Evolutionary conservation across 1,140 invertebrate species (phyloP), one percentile per base, ranked within the genome.

Genomic region (Atta cephalotes): DNA sequence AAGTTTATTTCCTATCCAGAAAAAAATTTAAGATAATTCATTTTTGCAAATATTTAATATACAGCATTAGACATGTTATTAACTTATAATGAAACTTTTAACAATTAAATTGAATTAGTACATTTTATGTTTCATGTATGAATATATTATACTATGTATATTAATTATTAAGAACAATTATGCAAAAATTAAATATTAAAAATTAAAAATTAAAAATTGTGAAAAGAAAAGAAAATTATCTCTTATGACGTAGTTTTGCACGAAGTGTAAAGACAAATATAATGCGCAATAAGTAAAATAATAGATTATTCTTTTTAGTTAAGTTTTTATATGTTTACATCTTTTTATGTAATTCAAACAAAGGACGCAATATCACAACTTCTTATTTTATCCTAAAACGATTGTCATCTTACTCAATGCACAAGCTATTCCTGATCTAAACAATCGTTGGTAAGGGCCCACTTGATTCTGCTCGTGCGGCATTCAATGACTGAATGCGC

Each of bases 381-480:
- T 49, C 6, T n/a, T 49, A 56, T 25, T 70, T 21, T 25, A 45
- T 65, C 6, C 18, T 28, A 49, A 81, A 58, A n/a, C n/a, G 2
- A 25, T 0, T 12, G 10, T 39, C 14, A 31, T 68, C 45, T 45
- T 14, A 58, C 56, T 68, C 3, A 25, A 7, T 51, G 14, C n/a
- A 58, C 45, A 45, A 80, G 12, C 28, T 4, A 28, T 49, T 25
- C 12, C n/a, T 68, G 62, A 80, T 35, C n/a, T 45, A 80, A 80
- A 80, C 77, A 53, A 80, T 68, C 21, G 31, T 68, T 25, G 49
- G 9, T 79, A 78, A 85, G 53, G 51, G 14, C 63, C 39, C 53
- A 58, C 74, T 87, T 70, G 21, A 87, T 71, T 84, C 62, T 45
- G 51, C 21, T 68, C 18, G 60, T 56, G 31, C 14, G 21, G 31